Conservation (phyloP, 2,888 invertebrate genomes). For the Hirtodrosophila trivittata region DNA sequence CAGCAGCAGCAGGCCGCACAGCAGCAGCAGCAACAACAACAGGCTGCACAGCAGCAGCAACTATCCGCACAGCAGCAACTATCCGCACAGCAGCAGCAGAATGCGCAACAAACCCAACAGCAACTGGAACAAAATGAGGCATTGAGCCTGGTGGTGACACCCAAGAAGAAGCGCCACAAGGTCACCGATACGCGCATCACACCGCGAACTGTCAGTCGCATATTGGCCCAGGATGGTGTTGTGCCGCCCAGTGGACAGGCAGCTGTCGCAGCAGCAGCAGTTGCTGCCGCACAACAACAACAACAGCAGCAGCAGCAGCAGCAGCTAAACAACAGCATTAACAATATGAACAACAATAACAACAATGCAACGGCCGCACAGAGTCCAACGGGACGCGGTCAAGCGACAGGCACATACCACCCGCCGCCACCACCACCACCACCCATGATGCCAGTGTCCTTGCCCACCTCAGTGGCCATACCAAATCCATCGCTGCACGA, state of each 20-base stretch:
- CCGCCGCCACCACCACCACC: constrained; percentile 87
- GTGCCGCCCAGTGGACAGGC: constrained; percentile 85
- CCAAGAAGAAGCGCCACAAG: constrained; percentile 98
- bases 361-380: constrained; percentile 84
- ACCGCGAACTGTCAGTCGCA: constrained; percentile 94
- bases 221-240: constrained; percentile 92
- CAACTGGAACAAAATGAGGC: constrained; percentile 96
- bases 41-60: constrained; percentile 85
- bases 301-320: constrained; percentile 56
- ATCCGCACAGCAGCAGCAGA: constrained; percentile 86
- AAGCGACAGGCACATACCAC: constrained; percentile 72
- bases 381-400: constrained; percentile 89
- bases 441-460: constrained; percentile 93
- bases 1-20: constrained; percentile 85
- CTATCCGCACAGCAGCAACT: constrained; percentile 87
- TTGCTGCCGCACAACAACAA: constrained; percentile 83
- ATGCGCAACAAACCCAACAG: constrained; percentile 86
- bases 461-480: constrained; percentile 98
- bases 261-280: constrained; percentile 49
- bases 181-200: constrained; percentile 97
- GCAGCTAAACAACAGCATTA: constrained; percentile 53
- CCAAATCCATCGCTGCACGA: constrained; percentile 97
- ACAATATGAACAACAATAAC: constrained; percentile 39
- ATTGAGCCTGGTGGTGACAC: constrained; percentile 95
- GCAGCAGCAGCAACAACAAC: constrained; percentile 88